phyloP scores from a whole-genome alignment of 2,113 vertebrate genomes.

The Crotalus tigris region DNA sequence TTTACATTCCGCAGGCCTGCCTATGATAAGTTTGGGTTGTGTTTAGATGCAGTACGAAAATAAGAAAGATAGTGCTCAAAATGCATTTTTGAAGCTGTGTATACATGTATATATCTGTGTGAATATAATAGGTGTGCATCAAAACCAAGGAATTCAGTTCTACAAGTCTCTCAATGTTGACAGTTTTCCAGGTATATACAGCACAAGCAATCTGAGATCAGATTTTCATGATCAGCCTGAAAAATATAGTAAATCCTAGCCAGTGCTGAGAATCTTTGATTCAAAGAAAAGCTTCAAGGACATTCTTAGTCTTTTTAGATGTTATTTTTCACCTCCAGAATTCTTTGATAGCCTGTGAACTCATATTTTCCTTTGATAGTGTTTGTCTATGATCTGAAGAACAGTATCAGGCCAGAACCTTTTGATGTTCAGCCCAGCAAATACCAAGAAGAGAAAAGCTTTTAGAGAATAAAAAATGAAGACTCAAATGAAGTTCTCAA shows the following conservation, averaged over 20 bases:
- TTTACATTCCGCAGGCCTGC: neutral
- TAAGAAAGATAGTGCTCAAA: neutral
- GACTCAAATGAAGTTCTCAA: constrained; percentile 8
- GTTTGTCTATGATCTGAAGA: constrained; percentile 9
- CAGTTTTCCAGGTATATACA: neutral
- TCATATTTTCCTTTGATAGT: neutral
- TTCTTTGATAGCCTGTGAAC: neutral
- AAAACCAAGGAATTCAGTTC: neutral
- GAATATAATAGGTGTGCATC: neutral
- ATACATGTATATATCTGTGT: neutral
- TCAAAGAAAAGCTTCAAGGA: constrained; percentile 22
- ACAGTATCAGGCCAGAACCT: neutral
- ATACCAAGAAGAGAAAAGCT: neutral
- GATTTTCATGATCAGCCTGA: neutral
- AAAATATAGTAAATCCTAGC: neutral
- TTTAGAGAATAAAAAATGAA: neutral
- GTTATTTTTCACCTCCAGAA: constrained; percentile 28
- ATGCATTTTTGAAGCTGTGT: neutral
- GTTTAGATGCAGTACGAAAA: neutral
- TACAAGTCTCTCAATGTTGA: neutral
- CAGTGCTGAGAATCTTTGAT: constrained; percentile 15
- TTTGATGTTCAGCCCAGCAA: neutral
- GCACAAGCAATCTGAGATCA: neutral
- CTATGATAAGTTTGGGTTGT: neutral
- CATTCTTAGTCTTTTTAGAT: constrained; percentile 4